phyloP scores from a whole-genome alignment of 2,888 invertebrate genomes.

The Cremastinae sp. region DNA sequence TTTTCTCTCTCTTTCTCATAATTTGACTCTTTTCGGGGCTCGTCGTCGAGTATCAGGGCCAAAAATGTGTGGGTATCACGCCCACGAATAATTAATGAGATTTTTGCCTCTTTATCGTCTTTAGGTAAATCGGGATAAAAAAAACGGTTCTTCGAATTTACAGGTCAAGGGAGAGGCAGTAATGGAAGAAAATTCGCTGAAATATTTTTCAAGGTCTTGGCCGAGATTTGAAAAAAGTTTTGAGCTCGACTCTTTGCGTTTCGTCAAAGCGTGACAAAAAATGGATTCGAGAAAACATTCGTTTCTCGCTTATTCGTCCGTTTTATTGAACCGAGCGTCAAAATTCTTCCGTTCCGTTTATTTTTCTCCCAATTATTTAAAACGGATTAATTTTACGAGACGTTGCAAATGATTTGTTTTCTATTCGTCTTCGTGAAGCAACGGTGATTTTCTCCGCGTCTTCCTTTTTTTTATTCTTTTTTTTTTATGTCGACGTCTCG shows the following conservation, averaged over 20 bases:
- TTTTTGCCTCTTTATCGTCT: conserved; percentile 5
- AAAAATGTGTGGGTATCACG: conserved; percentile 6
- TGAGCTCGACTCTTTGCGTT: no score
- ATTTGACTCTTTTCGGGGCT: not conserved
- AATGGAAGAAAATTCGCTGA: conserved; percentile 2
- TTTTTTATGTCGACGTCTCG: conserved; percentile 25
- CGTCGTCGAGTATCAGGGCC: not conserved
- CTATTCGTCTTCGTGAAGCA: conserved; percentile 23
- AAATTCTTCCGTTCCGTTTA: no score
- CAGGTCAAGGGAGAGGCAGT: not conserved
- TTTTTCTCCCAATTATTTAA: not conserved
- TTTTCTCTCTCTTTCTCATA: no score
- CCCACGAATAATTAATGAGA: not conserved
- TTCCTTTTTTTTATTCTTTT: not conserved
- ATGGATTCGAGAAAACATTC: no score
- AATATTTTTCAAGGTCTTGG: not conserved
- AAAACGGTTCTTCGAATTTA: conserved; percentile 14
- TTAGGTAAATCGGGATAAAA: not conserved
- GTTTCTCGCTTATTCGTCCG: no score
- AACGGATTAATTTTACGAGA: conserved; percentile 1
- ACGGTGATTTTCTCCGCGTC: conserved; percentile 19
- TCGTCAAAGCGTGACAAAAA: no score
- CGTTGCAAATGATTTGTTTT: conserved; percentile 13
- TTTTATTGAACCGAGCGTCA: no score
- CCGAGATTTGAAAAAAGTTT: not conserved